Percentiles rank a stretch among this genome's conserved stretches.
Conservation (phyloP, 1,140 invertebrate genomes). For the Hermatobates lingyangjiaoensis region DNA sequence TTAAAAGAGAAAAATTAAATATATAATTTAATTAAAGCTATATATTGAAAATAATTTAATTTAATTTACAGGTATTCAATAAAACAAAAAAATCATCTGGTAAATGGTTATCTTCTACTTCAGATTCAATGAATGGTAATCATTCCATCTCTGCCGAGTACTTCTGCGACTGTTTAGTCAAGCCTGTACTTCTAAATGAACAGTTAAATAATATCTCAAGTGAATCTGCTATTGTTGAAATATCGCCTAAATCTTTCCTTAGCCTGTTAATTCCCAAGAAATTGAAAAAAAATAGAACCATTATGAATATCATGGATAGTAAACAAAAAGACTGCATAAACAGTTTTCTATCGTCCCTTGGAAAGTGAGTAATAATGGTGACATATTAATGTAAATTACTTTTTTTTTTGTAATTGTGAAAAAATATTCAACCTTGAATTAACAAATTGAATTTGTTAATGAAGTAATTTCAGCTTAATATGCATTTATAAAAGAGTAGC, state of each 20-base stretch:
- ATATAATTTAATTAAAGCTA: not conserved
- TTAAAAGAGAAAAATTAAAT: too few relatives aligned
- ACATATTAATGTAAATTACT: too few relatives aligned
- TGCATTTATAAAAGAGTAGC: too few relatives aligned
- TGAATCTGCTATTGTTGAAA: conserved; percentile 28
- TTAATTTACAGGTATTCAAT: conserved; percentile 31
- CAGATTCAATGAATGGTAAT: conserved; percentile 28
- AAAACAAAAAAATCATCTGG: conserved; percentile 44
- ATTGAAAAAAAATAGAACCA: too few relatives aligned
- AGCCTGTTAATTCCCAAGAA: too few relatives aligned
- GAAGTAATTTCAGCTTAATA: too few relatives aligned
- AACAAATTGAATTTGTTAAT: too few relatives aligned
- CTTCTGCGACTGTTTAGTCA: conserved; percentile 63
- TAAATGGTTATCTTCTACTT: conserved; percentile 75
- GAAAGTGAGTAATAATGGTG: not conserved
- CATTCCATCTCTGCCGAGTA: conserved; percentile 46
- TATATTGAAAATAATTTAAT: not conserved
- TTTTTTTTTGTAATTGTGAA: too few relatives aligned
- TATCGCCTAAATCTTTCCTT: conserved; percentile 61
- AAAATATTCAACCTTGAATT: too few relatives aligned
- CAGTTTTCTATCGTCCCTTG: not conserved
- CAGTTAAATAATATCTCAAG: conserved; percentile 12
- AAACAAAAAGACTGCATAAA: too few relatives aligned
- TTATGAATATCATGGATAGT: too few relatives aligned
- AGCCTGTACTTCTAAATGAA: conserved; percentile 20